Conservation (phyloP, 2,113 vertebrate genomes). For the Eupsittula cactorum region DNA sequence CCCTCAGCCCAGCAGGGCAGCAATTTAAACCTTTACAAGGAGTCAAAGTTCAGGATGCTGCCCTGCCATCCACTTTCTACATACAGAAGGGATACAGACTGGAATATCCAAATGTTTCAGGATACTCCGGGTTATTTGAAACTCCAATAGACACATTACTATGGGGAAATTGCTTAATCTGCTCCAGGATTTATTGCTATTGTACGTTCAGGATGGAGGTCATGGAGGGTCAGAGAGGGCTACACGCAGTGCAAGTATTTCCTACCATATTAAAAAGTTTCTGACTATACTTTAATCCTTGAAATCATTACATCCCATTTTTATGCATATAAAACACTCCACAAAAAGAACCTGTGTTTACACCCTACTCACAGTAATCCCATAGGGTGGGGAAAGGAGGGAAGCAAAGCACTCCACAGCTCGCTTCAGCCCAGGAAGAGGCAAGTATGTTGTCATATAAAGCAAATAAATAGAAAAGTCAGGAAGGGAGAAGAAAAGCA, state of each 20-base stretch:
- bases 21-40: slow-evolving; percentile 69
- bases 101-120: slow-evolving; percentile 66
- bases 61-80: slow-evolving; percentile 65
- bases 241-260: slow-evolving; percentile 18
- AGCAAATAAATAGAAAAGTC: slow-evolving; percentile 54
- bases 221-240: slow-evolving; percentile 33
- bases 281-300: slow-evolving; percentile 71
- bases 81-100: slow-evolving; percentile 43
- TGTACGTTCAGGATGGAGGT: slow-evolving; percentile 37
- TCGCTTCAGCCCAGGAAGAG: slow-evolving; percentile 54
- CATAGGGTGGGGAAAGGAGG: slow-evolving; percentile 46
- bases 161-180: slow-evolving; percentile 65
- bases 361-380: slow-evolving; percentile 60
- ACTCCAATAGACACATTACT: slow-evolving; percentile 56
- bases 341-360: slow-evolving; percentile 50
- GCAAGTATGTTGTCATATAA: slow-evolving; percentile 57
- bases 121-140: slow-evolving; percentile 60
- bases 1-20: slow-evolving; percentile 62
- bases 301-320: slow-evolving; percentile 72
- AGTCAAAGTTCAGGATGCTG: slow-evolving; percentile 66
- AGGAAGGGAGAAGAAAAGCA: background rate
- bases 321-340: slow-evolving; percentile 63
- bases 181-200: slow-evolving; percentile 68
- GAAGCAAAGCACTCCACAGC: slow-evolving; percentile 35
- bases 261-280: slow-evolving; percentile 68